Base-by-base conservation (phyloP, 1,140 invertebrate species). In the Diachasma alloeum region DNA sequence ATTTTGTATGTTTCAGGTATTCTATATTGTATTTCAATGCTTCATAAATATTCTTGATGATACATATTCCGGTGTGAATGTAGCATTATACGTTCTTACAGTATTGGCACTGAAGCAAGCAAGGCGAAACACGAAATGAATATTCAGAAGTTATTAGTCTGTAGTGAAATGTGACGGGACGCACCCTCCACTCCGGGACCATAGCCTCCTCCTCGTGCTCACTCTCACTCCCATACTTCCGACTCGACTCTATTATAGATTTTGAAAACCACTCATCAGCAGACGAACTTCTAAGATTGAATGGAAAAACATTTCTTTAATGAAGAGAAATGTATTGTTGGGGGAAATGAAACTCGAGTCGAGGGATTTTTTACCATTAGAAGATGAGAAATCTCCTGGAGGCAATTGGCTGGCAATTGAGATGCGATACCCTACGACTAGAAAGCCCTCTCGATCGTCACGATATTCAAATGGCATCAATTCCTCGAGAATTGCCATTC, bases 131-230 rank as follows among this genome's bases (percentile, higher is more conserved):
- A 87, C 85, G 87, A 90, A 89, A 90, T 90, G 88, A 90, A 90
- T 90, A 90, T 90, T 90, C 88, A 90, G 87, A 89, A 90, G 88
- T 89, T 90, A 89, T 88, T 90, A 89, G 88, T 89, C 88, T 89
- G 87, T 86, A 89, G 87, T 89, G 87, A 89, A 89, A 89, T 89
- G 87, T 89, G 88, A 89, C 88, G 87, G 86, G 83, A 87, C 83
- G 88, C 86, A 84, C 85, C 87, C 85, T 86, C 86, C 81, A 83
- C 81, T 81, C 83, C 9, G 36, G 15, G 11, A 42, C 36, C 66
- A 48, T 73, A 68, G n/a, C n/a, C n/a, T 42, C 79, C 83, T 76
- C 78, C 76, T 80, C 75, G 74, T 77, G 79, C 74, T 42, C 74
- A 78, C 76, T 78, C 31, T 31, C 59, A 36, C 39, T 15, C 39